These are phyloP conservation scores for Drosophila pseudoobscura DNA, from an alignment of 1,140 invertebrate species.

Conservation along the genomic window DNA sequence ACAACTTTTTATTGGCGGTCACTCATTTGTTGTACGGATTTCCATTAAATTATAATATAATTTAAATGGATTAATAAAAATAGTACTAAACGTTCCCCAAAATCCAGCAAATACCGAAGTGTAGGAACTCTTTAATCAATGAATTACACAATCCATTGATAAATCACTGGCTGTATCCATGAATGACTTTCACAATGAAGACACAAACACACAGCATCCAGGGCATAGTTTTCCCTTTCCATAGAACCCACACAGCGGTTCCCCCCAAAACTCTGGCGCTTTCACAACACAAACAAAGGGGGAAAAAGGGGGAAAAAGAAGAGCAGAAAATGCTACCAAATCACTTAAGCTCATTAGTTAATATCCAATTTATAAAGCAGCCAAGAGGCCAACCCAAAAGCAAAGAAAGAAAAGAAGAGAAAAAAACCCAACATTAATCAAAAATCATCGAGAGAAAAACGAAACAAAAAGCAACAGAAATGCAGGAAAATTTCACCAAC, in stretches of 20 bases:
- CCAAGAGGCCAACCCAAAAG: slow-evolving; percentile 30
- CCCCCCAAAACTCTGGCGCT: slow-evolving; percentile 38
- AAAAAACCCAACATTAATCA: slow-evolving; percentile 61
- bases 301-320: slow-evolving; percentile 5
- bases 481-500: slow-evolving; percentile 63
- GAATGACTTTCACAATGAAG: slow-evolving; percentile 55
- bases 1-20: too few species aligned
- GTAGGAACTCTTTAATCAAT: background rate
- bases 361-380: slow-evolving; percentile 78
- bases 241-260: slow-evolving; percentile 56
- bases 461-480: slow-evolving; percentile 15
- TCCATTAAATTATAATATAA: background rate
- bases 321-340: slow-evolving; percentile 43
- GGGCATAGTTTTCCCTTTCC: slow-evolving; percentile 43
- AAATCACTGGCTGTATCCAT: slow-evolving; percentile 26
- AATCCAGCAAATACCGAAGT: too few species aligned
- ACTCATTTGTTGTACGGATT: too few species aligned
- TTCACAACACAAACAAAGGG: slow-evolving; percentile 42
- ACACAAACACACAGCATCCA: slow-evolving; percentile 20
- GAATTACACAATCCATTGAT: slow-evolving; percentile 15
- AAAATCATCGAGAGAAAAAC: slow-evolving; percentile 42
- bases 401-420: slow-evolving; percentile 6
- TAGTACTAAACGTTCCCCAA: background rate
- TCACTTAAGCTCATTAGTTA: slow-evolving; percentile 80
- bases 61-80: too few species aligned